These are phyloP conservation scores for Elysia chlorotica DNA, from an alignment of 1,140 invertebrate genomes.

Conservation along the genomic window DNA sequence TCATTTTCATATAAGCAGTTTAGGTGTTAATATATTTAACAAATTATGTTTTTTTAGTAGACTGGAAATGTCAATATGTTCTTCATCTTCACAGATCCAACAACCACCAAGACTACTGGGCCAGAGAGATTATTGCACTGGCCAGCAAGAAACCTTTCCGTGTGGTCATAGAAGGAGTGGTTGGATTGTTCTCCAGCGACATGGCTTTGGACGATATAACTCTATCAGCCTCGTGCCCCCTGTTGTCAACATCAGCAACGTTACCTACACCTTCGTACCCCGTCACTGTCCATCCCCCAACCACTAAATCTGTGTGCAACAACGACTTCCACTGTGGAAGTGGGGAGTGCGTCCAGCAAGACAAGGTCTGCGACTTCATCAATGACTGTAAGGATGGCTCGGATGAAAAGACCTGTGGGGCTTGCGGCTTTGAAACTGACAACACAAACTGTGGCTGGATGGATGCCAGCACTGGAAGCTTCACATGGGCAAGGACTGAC, in stretches of 20 bases:
- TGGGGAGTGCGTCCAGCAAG: constrained; percentile 27
- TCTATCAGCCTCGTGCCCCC: constrained; percentile 51
- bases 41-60: too few relatives aligned
- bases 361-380: constrained; percentile 55
- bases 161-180: constrained; percentile 61
- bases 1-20: too few relatives aligned
- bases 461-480: constrained; percentile 37
- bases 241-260: constrained; percentile 18
- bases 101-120: constrained; percentile 37
- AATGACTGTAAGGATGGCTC: constrained; percentile 48
- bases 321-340: constrained; percentile 38
- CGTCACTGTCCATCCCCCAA: constrained; percentile 30
- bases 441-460: constrained; percentile 42
- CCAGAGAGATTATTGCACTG: constrained; percentile 38
- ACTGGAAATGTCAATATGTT: too few relatives aligned
- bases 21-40: too few relatives aligned
- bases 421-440: constrained; percentile 54
- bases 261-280: constrained; percentile 41
- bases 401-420: constrained; percentile 56
- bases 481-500: constrained; percentile 45
- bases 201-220: constrained; percentile 76
- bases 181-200: constrained; percentile 74
- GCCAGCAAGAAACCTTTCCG: constrained; percentile 23
- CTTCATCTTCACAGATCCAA: too few relatives aligned
- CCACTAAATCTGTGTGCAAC: constrained; percentile 38